These are phyloP conservation scores for Nothocercus nigrocapillus DNA, from an alignment of 2,113 vertebrate genomes.

Conservation along the genomic window DNA sequence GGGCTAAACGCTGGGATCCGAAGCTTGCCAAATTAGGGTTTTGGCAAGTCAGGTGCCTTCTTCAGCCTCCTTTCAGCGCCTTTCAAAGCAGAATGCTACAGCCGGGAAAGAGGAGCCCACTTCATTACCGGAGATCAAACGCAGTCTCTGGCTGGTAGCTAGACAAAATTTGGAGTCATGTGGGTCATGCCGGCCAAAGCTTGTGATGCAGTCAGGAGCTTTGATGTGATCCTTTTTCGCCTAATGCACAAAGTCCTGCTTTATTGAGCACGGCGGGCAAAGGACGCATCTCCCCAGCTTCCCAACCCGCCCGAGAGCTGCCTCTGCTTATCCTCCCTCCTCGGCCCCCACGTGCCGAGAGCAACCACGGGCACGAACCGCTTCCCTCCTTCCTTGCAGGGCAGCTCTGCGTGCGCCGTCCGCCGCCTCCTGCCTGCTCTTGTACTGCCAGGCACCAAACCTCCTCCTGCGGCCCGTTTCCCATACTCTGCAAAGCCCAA, in stretches of 20 bases:
- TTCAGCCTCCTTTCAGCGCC: neutral
- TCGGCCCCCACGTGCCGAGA: accelerated
- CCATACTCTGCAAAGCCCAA: neutral
- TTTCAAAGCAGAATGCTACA: accelerated
- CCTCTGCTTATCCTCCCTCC: neutral
- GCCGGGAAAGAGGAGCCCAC: constrained; percentile 1
- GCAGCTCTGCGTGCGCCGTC: neutral
- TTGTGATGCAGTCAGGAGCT: constrained; percentile 32
- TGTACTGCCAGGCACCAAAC: neutral
- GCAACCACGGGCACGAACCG: accelerated
- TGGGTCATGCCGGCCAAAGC: neutral
- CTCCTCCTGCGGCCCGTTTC: neutral
- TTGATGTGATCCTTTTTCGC: constrained; percentile 18
- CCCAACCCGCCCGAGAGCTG: neutral
- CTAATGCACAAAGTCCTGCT: neutral
- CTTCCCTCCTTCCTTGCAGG: accelerated
- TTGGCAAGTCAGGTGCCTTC: neutral
- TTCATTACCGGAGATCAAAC: neutral
- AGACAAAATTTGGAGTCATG: constrained; percentile 21
- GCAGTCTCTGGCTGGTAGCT: neutral
- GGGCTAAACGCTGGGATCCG: accelerated
- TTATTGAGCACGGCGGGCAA: neutral
- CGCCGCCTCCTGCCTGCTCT: accelerated
- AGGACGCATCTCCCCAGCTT: neutral
- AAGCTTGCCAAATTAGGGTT: neutral